Base-by-base conservation (phyloP, 1,140 invertebrate genomes). In the Ceratina calcarata region DNA sequence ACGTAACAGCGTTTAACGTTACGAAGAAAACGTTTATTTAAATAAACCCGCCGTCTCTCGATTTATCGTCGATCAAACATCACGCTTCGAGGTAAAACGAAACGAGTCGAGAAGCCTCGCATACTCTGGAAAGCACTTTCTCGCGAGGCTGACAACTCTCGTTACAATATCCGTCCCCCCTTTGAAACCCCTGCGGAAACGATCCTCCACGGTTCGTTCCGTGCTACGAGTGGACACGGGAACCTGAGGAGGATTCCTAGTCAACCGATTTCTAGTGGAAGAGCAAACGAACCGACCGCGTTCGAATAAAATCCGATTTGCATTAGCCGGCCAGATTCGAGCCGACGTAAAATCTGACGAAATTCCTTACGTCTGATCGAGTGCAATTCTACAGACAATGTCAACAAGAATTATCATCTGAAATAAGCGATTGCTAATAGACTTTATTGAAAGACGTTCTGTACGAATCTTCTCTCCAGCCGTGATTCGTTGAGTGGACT, bases 251-350 rank as follows among this genome's bases (percentile, higher is more conserved):
- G 55, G 49, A 66, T 72, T 20, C 57, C 18, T 45, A 58, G 51
- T 57, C 24, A 37, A 76, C 58, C 58, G 78, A 76, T 66, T 45
- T 72, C 81, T 76, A 74, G 67, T 85, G 83, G 82, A 85, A 85
- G 83, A 85, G 78, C 82, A 74, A 79, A 77, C 66, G 32, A 60
- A 68, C 49, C 32, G 61, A 18, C 37, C 10, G 18, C 24, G 10
- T 24, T 22, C 53, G 68, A 69, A n/a, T 68, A 45, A 45, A 45
- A 10, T 45, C 37, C 37, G 37, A 45, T 45, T 45, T 45, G 37
- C 37, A 45, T 45, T 45, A 45, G 37, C 37, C 37, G 37, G 10
- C 10, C 37, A 45, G 37, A 45, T 45, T 45, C 37, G 37, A 45
- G 37, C 37, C 27, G 27, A 32, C 27, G 27, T 32, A 32, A 32